These are phyloP conservation scores for Akabosia matsudoensis DNA, from an alignment of 1,140 invertebrate species.

Conservation along the genomic window DNA sequence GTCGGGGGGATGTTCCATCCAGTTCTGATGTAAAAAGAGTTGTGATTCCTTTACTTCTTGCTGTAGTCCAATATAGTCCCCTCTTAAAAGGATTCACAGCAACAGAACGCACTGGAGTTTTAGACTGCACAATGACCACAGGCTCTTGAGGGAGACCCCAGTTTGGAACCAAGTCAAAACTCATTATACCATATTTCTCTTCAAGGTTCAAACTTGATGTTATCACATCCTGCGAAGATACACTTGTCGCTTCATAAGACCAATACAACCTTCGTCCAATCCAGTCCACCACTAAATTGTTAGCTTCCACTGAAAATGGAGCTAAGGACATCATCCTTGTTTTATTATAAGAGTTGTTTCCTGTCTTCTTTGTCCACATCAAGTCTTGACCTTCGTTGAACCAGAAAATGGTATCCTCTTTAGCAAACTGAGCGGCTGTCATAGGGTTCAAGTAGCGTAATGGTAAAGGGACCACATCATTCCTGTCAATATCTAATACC, in stretches of 20 bases:
- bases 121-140: neutral
- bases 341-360: neutral
- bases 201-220: neutral
- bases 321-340: constrained; percentile 11
- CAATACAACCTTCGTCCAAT: constrained; percentile 76
- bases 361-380: constrained; percentile 59
- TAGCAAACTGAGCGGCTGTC: constrained; percentile 50
- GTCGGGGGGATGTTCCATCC: constrained; percentile 19
- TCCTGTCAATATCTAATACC: constrained; percentile 67
- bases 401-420: constrained; percentile 75
- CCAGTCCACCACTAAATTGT: constrained; percentile 64
- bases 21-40: constrained; percentile 20
- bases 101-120: constrained; percentile 14
- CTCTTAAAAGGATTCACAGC: constrained; percentile 17
- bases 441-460: constrained; percentile 48
- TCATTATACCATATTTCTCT: constrained; percentile 36
- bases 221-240: too few species aligned
- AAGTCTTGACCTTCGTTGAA: constrained; percentile 72
- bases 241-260: constrained; percentile 46
- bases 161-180: constrained; percentile 37
- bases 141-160: neutral
- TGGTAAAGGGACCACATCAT: constrained; percentile 35
- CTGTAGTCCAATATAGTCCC: constrained; percentile 36
- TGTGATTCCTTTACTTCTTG: constrained; percentile 30
- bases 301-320: constrained; percentile 13